These are phyloP conservation scores for Gila orcuttii DNA, from an alignment of 2,113 vertebrate species.

Conservation along the genomic window DNA sequence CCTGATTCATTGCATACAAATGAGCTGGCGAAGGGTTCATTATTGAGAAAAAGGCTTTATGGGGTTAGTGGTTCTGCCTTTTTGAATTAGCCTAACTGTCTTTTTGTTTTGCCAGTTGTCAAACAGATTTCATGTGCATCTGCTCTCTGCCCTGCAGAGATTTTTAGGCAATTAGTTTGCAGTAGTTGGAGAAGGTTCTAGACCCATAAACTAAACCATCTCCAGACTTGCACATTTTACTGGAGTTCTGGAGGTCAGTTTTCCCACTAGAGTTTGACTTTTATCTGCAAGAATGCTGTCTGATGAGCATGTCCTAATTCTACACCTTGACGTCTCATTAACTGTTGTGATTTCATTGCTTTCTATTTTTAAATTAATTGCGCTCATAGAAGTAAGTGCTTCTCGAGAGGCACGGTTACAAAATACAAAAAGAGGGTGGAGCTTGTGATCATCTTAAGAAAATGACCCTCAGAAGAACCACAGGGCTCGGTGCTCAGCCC, in stretches of 20 bases:
- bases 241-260: not conserved
- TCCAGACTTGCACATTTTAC: constrained; percentile 18
- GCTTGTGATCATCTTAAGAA: constrained; percentile 16
- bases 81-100: constrained; percentile 8
- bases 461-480: constrained; percentile 23
- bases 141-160: constrained; percentile 4
- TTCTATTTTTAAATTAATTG: not conserved
- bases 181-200: constrained; percentile 13
- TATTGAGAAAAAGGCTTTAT: constrained; percentile 25
- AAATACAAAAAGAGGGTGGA: constrained; percentile 7
- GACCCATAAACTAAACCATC: constrained; percentile 7
- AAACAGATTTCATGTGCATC: constrained; percentile 12
- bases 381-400: not conserved
- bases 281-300: not conserved
- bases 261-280: not conserved
- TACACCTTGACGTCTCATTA: not conserved
- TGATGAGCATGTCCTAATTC: not conserved
- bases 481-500: not conserved
- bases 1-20: constrained; percentile 43
- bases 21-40: constrained; percentile 11
- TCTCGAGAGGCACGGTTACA: not conserved
- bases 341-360: not conserved
- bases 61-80: constrained; percentile 17
- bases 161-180: constrained; percentile 14
- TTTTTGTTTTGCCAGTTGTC: constrained; percentile 9